Percentiles rank a stretch among this genome's conserved stretches.
Evolutionary conservation across 2,113 vertebrate genomes (phyloP).

Genomic region (Capricornis sumatraensis): DNA sequence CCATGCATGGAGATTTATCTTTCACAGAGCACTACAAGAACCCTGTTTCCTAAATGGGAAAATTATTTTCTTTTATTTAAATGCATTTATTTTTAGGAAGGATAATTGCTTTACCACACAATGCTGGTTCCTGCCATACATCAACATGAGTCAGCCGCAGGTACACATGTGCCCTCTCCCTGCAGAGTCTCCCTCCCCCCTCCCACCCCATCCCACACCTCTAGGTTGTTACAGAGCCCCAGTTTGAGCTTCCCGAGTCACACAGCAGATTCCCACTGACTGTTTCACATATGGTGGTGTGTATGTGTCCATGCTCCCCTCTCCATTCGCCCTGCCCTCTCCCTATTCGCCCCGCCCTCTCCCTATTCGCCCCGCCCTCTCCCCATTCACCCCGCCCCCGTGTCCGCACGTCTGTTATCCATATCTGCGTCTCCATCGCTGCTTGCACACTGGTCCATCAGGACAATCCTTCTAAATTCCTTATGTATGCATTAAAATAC

Average conservation of each 20-base stretch:
- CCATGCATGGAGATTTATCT: not conserved
- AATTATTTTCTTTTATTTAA: not conserved
- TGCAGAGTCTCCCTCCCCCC: not conserved
- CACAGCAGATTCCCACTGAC: not conserved
- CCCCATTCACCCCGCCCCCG: accelerated
- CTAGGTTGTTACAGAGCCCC: not conserved
- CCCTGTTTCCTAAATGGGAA: accelerated
- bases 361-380: too few relatives aligned
- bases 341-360: too few relatives aligned
- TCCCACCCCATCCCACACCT: not conserved
- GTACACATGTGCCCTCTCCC: not conserved
- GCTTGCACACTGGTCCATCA: not conserved
- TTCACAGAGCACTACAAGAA: not conserved
- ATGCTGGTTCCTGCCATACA: not conserved
- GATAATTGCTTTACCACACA: not conserved
- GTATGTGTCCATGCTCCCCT: accelerated
- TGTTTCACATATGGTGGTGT: not conserved
- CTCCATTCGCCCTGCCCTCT: not conserved
- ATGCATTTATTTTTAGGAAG: not conserved
- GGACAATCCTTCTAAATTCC: not conserved
- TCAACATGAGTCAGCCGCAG: not conserved
- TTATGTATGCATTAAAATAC: not conserved
- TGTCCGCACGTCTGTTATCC: not conserved
- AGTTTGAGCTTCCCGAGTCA: not conserved
- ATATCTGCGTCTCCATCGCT: accelerated